phyloP scores from a whole-genome alignment of 2,888 invertebrate species.

The Spodoptera picta region DNA sequence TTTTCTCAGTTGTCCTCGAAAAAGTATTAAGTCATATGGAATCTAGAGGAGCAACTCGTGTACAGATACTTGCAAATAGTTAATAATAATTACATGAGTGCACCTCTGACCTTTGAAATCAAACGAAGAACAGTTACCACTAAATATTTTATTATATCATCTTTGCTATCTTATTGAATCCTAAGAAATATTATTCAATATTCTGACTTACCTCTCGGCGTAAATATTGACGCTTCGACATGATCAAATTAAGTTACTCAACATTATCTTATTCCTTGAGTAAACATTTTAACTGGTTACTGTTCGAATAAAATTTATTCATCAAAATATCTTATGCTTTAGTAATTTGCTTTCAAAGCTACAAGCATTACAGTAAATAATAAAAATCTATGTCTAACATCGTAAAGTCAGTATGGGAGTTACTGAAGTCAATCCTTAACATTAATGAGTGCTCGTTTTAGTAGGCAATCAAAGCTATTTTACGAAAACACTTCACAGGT shows the following conservation, averaged over 20 bases:
- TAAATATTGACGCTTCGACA: slow-evolving; percentile 12
- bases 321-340: no score
- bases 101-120: neutral
- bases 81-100: no score
- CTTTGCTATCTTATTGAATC: slow-evolving; percentile 21
- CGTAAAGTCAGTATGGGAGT: neutral
- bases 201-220: slow-evolving; percentile 14
- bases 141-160: neutral
- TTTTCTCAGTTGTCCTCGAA: no score
- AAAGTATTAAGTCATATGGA: no score
- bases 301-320: no score
- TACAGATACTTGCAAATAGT: no score
- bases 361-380: no score
- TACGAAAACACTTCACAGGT: slow-evolving; percentile 7
- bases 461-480: slow-evolving; percentile 32
- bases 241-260: slow-evolving; percentile 10
- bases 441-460: slow-evolving; percentile 25
- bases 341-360: no score
- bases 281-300: no score
- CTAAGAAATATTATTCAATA: slow-evolving; percentile 21
- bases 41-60: no score
- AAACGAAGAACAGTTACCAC: slow-evolving; percentile 9
- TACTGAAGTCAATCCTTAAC: slow-evolving; percentile 13
- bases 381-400: no score
- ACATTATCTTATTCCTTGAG: neutral